These are phyloP conservation scores for Heliconius ethilla DNA, from an alignment of 2,888 invertebrate genomes.

Conservation along the genomic window DNA sequence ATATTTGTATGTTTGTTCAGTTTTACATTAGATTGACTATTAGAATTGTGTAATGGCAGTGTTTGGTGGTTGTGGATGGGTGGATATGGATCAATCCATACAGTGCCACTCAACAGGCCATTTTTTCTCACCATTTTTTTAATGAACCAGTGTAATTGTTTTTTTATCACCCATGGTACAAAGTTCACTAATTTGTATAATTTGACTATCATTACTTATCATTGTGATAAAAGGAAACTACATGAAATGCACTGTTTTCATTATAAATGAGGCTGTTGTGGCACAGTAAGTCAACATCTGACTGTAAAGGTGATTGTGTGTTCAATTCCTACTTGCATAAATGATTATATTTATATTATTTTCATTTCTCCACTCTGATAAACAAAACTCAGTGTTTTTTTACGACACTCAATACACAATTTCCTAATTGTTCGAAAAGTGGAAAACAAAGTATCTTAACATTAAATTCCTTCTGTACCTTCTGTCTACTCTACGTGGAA, in stretches of 20 bases:
- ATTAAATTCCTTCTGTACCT: not conserved
- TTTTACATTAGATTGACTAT: no score
- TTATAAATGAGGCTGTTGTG: not conserved
- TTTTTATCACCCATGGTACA: not conserved
- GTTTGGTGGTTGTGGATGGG: no score
- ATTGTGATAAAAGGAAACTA: not conserved
- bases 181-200: not conserved
- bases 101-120: no score
- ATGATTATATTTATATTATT: not conserved
- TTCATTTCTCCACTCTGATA: not conserved
- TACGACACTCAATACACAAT: no score
- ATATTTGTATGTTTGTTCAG: no score
- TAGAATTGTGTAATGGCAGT: no score
- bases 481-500: no score
- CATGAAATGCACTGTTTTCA: not conserved
- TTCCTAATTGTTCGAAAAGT: not conserved
- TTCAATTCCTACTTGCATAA: not conserved
- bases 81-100: no score
- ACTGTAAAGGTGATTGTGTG: not conserved
- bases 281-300: not conserved
- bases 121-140: no score
- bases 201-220: not conserved
- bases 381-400: not conserved
- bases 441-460: not conserved
- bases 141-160: not conserved